Conservation (phyloP, 92 coral and sea anemone genomes). For the Pocillopora grandis region DNA sequence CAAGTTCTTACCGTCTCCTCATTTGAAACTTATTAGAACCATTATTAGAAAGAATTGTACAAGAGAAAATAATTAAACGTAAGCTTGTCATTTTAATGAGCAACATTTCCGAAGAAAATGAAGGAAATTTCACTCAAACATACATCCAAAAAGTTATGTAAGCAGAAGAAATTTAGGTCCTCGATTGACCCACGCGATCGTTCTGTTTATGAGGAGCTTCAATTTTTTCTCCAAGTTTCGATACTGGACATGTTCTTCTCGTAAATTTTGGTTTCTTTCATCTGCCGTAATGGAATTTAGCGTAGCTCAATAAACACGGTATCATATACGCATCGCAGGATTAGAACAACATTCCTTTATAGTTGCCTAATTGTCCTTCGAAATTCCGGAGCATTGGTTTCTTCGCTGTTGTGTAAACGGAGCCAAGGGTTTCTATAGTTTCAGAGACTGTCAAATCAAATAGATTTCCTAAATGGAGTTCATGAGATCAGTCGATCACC, state of each 20-base stretch:
- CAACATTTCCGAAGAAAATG: background rate
- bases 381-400: conserved; percentile 7
- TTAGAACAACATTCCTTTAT: background rate
- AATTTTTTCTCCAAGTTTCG: background rate
- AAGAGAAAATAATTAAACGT: background rate
- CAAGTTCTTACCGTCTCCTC: too few relatives aligned
- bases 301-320: background rate
- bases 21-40: too few relatives aligned
- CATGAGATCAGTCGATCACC: background rate
- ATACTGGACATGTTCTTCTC: background rate
- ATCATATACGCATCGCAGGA: background rate
- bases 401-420: background rate
- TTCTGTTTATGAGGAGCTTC: background rate
- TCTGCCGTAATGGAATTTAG: background rate
- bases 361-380: background rate
- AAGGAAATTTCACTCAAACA: background rate
- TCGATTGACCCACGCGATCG: background rate
- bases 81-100: background rate
- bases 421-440: background rate
- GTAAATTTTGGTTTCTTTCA: background rate
- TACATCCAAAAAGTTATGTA: background rate
- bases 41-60: background rate
- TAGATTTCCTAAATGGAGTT: too few relatives aligned
- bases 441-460: too few relatives aligned
- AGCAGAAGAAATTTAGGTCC: background rate